Conservation (phyloP, 2,113 vertebrate species). For the Pomatostomus ruficeps region DNA sequence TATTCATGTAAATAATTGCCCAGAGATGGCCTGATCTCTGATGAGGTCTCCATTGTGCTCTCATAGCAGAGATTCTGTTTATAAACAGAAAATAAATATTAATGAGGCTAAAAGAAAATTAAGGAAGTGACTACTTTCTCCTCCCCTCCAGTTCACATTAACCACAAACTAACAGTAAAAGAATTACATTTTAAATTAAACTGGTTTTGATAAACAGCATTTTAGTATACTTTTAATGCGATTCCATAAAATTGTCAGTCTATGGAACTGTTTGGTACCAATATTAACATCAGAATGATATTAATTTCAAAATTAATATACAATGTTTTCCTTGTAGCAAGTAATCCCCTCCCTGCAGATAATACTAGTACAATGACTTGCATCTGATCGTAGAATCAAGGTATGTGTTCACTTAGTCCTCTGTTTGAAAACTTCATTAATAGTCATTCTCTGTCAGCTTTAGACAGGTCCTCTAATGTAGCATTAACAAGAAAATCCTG, state of each 20-base stretch:
- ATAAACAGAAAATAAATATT: not conserved
- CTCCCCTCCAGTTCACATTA: not conserved
- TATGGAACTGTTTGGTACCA: not conserved
- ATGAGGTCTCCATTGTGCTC: not conserved
- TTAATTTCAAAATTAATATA: not conserved
- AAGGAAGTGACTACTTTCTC: not conserved
- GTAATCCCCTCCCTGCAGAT: not conserved
- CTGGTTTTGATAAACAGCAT: not conserved
- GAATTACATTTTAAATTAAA: not conserved
- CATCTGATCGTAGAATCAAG: not conserved
- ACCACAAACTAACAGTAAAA: not conserved
- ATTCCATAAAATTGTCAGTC: not conserved
- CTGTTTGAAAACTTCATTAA: not conserved
- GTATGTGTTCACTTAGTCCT: not conserved
- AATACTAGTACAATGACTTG: not conserved
- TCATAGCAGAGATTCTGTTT: not conserved
- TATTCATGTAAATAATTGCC: not conserved
- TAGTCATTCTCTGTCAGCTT: not conserved
- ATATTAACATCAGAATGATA: not conserved
- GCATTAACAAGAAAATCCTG: not conserved
- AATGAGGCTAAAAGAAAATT: not conserved
- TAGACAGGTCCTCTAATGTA: not conserved
- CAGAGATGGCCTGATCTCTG: not conserved
- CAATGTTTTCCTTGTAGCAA: not conserved
- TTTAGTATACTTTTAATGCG: not conserved